These are phyloP conservation scores for Maylandia zebra DNA, from an alignment of 2,113 vertebrate species.

Conservation along the genomic window DNA sequence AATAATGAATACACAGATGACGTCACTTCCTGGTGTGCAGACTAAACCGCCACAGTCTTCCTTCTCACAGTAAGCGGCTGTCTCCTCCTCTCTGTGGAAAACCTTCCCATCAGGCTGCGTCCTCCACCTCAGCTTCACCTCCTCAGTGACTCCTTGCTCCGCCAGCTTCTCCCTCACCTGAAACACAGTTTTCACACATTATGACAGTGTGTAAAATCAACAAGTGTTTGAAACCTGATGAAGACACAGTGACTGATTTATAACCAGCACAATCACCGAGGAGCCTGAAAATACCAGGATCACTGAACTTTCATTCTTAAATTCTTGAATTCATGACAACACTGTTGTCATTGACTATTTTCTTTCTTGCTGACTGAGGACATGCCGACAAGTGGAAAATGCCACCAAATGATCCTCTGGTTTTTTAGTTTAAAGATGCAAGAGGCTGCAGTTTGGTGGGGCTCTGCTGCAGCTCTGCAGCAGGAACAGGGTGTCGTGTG, in stretches of 20 bases:
- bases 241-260: neutral
- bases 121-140: neutral
- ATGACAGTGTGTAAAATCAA: fast-evolving
- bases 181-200: neutral
- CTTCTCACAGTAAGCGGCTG: neutral
- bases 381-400: fast-evolving
- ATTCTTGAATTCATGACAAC: neutral
- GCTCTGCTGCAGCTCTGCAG: neutral
- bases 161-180: neutral
- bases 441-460: fast-evolving
- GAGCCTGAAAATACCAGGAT: neutral
- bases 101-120: neutral
- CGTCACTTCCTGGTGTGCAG: neutral
- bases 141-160: neutral
- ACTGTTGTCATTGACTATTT: fast-evolving
- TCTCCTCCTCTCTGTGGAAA: neutral
- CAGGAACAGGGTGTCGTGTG: neutral
- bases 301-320: neutral
- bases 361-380: neutral
- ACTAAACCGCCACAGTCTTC: neutral
- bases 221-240: neutral
- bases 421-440: neutral
- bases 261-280: neutral
- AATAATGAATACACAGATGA: neutral
- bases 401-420: neutral